Evolutionary conservation across 2,888 invertebrate genomes (phyloP).

Genomic region (Nephrotoma guestfalica): DNA sequence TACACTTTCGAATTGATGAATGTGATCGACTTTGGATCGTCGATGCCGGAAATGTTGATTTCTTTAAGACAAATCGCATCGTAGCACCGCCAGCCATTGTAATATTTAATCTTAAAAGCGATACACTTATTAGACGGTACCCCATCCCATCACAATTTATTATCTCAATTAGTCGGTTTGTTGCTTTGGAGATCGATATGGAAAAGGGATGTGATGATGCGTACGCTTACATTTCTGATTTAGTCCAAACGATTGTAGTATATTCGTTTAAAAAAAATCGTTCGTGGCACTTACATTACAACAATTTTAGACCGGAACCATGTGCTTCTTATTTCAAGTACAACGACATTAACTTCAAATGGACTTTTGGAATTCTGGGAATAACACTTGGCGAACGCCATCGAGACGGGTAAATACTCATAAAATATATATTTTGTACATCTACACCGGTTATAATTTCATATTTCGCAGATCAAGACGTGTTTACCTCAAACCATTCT

Average conservation of each 20-base stretch:
- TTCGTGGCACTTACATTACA: not conserved
- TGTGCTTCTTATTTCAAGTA: not conserved
- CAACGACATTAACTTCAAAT: not conserved
- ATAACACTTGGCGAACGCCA: not conserved
- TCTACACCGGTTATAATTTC: not conserved
- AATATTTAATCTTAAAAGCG: constrained; percentile 61
- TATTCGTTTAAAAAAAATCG: not conserved
- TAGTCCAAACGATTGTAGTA: not conserved
- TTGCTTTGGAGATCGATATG: not conserved
- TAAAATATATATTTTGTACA: not conserved
- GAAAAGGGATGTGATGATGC: not conserved
- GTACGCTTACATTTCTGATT: not conserved
- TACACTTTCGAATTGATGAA: constrained; percentile 54
- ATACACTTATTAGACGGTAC: constrained; percentile 53
- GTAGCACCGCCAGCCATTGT: constrained; percentile 48
- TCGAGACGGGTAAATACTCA: not conserved
- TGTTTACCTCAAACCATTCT: not conserved
- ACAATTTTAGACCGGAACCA: not conserved
- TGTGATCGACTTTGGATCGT: constrained; percentile 74
- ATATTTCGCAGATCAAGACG: not conserved
- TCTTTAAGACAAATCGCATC: constrained; percentile 47
- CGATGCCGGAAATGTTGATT: constrained; percentile 64
- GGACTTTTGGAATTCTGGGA: not conserved
- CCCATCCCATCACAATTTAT: constrained; percentile 40
- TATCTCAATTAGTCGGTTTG: not conserved